A percentile compares a stretch with the other conserved stretches of the same genome.
phyloP scores from a whole-genome alignment of 2,113 vertebrate species.

The Xiphorhynchus elegans region DNA sequence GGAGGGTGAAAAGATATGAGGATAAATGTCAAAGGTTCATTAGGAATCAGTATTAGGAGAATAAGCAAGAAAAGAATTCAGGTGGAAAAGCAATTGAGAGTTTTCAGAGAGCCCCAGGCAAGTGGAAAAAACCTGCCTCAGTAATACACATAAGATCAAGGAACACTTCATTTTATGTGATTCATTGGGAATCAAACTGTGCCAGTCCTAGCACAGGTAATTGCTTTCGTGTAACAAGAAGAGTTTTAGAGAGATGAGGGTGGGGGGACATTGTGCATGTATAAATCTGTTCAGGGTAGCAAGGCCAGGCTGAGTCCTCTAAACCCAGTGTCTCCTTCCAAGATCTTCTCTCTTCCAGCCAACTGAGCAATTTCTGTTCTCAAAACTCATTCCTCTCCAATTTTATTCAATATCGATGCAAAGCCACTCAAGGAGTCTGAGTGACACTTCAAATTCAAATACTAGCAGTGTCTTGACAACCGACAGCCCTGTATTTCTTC shows the following conservation, averaged over 20 bases:
- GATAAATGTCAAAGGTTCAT: constrained; percentile 31
- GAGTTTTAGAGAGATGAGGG: neutral
- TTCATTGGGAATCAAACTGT: neutral
- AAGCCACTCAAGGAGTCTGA: constrained; percentile 27
- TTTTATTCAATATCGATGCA: constrained; percentile 29
- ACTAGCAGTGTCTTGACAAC: constrained; percentile 26
- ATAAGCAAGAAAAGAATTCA: constrained; percentile 4
- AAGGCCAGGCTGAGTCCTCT: neutral
- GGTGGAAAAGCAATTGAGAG: constrained; percentile 7
- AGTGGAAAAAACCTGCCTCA: neutral
- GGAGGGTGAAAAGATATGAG: neutral
- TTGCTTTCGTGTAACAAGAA: neutral
- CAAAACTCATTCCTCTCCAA: constrained; percentile 4
- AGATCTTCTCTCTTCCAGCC: neutral
- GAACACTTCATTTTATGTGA: neutral
- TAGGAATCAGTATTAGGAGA: neutral
- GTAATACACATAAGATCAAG: constrained; percentile 3
- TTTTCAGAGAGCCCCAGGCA: constrained; percentile 38
- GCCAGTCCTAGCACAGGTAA: neutral
- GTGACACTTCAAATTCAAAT: constrained; percentile 57
- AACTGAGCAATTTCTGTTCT: neutral
- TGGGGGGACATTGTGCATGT: neutral
- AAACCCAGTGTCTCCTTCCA: neutral
- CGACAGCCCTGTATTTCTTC: neutral
- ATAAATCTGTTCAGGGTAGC: neutral